phyloP scores from a whole-genome alignment of 1,140 invertebrate species.

The Thalassaphorura encarpata region DNA sequence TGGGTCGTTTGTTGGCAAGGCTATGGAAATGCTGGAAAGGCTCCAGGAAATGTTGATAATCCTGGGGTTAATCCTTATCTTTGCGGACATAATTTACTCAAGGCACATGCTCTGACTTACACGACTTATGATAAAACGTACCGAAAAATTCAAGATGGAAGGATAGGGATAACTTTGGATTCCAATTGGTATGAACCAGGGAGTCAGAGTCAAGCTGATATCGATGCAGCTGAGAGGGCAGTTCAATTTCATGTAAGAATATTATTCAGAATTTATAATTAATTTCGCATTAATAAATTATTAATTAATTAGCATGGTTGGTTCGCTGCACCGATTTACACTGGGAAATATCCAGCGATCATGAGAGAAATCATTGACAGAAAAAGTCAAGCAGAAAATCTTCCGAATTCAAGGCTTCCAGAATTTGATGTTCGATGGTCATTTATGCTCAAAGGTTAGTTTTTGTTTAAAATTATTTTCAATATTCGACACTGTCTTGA shows the following conservation, averaged over 20 bases:
- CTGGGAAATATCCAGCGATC: conserved; percentile 51
- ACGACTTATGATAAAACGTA: conserved; percentile 20
- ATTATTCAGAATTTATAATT: too few relatives aligned
- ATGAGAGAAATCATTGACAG: conserved; percentile 45
- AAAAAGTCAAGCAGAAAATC: conserved; percentile 46
- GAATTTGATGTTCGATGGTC: conserved; percentile 35
- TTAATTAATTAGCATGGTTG: conserved; percentile 52
- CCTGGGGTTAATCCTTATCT: conserved; percentile 7
- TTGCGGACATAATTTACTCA: conserved; percentile 21
- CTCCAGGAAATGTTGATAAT: conserved; percentile 19
- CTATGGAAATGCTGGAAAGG: conserved; percentile 17
- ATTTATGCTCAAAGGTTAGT: background rate
- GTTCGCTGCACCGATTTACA: conserved; percentile 51
- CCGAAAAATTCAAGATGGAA: conserved; percentile 14
- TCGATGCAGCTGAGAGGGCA: conserved; percentile 42
- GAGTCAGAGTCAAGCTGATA: conserved; percentile 41
- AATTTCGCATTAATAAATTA: too few relatives aligned
- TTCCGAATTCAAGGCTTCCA: conserved; percentile 43
- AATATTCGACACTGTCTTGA: too few relatives aligned
- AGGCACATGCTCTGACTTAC: conserved; percentile 18
- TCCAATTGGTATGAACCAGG: conserved; percentile 48
- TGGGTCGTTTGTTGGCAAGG: conserved; percentile 35
- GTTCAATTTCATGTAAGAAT: conserved; percentile 41
- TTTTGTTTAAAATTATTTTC: background rate
- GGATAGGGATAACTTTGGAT: background rate